Evolutionary conservation across 2,113 vertebrate species (phyloP), one percentile per base, ranked within the genome.

Genomic region (Pycnonotus jocosus): DNA sequence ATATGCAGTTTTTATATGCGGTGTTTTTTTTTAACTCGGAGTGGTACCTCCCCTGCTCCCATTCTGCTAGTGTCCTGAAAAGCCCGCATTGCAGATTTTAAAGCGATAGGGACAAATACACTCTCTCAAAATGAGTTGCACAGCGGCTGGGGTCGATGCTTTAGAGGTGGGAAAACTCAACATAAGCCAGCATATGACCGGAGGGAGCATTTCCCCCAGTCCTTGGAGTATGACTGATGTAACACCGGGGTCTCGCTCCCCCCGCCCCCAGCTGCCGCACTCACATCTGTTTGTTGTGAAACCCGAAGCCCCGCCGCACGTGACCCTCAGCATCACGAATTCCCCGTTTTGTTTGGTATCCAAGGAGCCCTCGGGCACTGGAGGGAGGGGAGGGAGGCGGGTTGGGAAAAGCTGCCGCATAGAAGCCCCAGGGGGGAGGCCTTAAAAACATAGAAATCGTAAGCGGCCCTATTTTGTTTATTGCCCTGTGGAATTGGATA

Each of bases 271-370:
- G 96, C 95, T 91, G 97, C 98, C 96, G 85, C 86, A 91, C 86
- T 97, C 97, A 96, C 98, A 98, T 98, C 98, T 99, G 99, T 99
- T 99, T 99, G 99, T 99, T 99, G 99, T 99, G 99, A 99, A 99
- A 99, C 98, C 95, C 14, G 98, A 99, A 97, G 87, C 91, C 33
- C 51, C 0, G 88, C 81, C 89, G 10, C 99, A 98, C 97, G 98
- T 99, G 99, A 99, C 88, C 60, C 62, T 90, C 97, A 47, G 95
- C 97, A 86, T 98, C 98, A 97, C 96, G 14, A 94, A 96, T 96
- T 97, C 96, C 92, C 95, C 78, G 95, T 98, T 98, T 96, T 97
- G 97, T 98, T 98, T 98, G 97, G 98, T 98, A 96, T 98, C 98
- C 97, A 97, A 97, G 98, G 97, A 97, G 97, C 97, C 89, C 84